A percentile compares a stretch with the other conserved stretches of the same genome.
These are phyloP conservation scores for Pantala flavescens DNA, from an alignment of 1,140 invertebrate species.

Conservation along the genomic window DNA sequence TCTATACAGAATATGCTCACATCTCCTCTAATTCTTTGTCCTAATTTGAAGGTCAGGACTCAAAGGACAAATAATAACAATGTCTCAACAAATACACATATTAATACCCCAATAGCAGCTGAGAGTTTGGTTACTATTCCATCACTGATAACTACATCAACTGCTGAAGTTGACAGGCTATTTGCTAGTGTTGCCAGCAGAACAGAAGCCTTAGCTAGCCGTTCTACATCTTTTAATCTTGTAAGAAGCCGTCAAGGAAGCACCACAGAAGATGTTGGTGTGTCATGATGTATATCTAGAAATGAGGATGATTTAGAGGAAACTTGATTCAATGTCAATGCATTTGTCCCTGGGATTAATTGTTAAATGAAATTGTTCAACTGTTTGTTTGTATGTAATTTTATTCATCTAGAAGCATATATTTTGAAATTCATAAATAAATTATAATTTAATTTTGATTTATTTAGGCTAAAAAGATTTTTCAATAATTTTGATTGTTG, in stretches of 20 bases:
- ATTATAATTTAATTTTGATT: too few species aligned
- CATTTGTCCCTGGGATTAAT: not conserved
- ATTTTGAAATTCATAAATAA: too few species aligned
- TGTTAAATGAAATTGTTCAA: not conserved
- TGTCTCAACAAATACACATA: conserved; percentile 33
- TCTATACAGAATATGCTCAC: not conserved
- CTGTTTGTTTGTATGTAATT: not conserved
- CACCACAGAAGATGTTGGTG: not conserved
- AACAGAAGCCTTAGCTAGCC: conserved; percentile 38
- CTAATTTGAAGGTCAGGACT: conserved; percentile 18
- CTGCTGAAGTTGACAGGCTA: not conserved
- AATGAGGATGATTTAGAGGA: not conserved
- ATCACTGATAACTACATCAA: not conserved
- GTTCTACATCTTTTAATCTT: conserved; percentile 39
- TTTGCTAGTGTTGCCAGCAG: conserved; percentile 38
- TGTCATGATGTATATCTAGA: not conserved
- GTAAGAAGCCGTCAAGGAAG: conserved; percentile 33
- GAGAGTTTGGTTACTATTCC: conserved; percentile 25
- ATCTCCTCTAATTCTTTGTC: not conserved
- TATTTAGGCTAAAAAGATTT: too few species aligned
- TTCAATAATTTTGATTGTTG: too few species aligned
- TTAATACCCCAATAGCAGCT: conserved; percentile 36
- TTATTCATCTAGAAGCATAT: not conserved
- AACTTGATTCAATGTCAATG: not conserved
- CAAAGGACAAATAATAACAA: conserved; percentile 24